Evolutionary conservation across 1,140 invertebrate species (phyloP).

Genomic region (Notospermus geniculatus): DNA sequence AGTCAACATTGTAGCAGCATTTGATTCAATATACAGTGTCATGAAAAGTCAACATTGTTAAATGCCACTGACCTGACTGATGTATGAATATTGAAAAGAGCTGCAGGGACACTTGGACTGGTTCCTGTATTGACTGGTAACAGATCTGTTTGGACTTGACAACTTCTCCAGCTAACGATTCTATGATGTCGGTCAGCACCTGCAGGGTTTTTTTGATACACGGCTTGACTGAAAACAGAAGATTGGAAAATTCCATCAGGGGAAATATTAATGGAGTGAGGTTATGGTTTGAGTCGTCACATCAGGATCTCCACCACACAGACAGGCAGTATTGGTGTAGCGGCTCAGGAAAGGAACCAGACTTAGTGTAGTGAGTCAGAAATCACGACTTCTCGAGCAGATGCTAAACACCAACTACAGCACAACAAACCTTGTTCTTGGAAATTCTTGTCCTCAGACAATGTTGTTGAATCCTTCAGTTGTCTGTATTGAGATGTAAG

Average conservation of each 20-base stretch:
- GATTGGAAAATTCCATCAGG: neutral
- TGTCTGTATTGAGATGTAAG: constrained; percentile 49
- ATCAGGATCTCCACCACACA: neutral
- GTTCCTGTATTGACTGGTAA: constrained; percentile 48
- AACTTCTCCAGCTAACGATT: constrained; percentile 55
- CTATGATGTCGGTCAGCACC: constrained; percentile 57
- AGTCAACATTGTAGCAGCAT: too few species aligned
- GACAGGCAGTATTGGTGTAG: too few species aligned
- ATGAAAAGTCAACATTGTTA: too few species aligned
- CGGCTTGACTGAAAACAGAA: constrained; percentile 48
- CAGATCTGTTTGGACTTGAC: constrained; percentile 64
- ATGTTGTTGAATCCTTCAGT: constrained; percentile 34
- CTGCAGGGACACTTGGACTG: constrained; percentile 56
- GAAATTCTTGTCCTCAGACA: constrained; percentile 39
- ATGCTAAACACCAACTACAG: neutral
- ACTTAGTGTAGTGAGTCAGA: neutral
- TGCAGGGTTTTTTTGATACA: constrained; percentile 53
- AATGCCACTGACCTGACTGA: constrained; percentile 50
- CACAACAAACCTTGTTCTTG: constrained; percentile 46
- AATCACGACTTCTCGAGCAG: neutral
- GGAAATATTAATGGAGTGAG: neutral
- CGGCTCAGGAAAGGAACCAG: too few species aligned
- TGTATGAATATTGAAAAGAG: constrained; percentile 60
- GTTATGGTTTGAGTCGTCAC: neutral
- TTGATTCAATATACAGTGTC: too few species aligned